Percentiles rank a stretch among this genome's conserved stretches.
These are phyloP conservation scores for Eptatretus atami DNA, from an alignment of 2,797 vertebrate species.

Conservation along the genomic window DNA sequence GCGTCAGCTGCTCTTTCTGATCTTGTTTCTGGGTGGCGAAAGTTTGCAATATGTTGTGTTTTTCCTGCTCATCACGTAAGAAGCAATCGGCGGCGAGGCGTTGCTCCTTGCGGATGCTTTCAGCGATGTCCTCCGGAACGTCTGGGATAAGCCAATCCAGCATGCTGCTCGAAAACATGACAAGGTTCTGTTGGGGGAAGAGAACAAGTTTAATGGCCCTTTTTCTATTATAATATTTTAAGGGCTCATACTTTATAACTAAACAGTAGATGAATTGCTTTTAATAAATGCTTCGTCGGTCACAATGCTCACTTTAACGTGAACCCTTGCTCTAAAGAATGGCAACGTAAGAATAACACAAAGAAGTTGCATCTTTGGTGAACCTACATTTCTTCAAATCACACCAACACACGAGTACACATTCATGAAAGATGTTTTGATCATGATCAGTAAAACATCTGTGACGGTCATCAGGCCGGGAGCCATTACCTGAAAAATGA, in stretches of 20 bases:
- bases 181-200: constrained; percentile 34
- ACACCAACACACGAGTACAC: too few species aligned
- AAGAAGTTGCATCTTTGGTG: too few species aligned
- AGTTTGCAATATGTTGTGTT: constrained; percentile 10
- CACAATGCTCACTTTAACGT: too few species aligned
- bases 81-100: constrained; percentile 55
- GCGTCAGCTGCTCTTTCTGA: too few species aligned
- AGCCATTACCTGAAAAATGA: constrained; percentile 61
- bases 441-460: too few species aligned
- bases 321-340: too few species aligned
- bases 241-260: constrained; percentile 10
- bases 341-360: too few species aligned
- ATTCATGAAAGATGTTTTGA: too few species aligned
- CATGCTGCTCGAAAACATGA: constrained; percentile 66
- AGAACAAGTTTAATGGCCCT: constrained; percentile 4
- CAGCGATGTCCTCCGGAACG: constrained; percentile 59
- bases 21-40: too few species aligned
- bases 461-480: too few species aligned
- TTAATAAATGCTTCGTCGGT: too few species aligned
- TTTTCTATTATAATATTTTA: constrained; percentile 10
- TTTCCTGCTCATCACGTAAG: constrained; percentile 59
- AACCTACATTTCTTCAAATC: too few species aligned
- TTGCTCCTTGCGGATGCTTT: constrained; percentile 74
- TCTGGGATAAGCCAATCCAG: constrained; percentile 90
- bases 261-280: background rate